Conservation (phyloP, 2,113 vertebrate species). For the Myrmecophaga tridactyla region DNA sequence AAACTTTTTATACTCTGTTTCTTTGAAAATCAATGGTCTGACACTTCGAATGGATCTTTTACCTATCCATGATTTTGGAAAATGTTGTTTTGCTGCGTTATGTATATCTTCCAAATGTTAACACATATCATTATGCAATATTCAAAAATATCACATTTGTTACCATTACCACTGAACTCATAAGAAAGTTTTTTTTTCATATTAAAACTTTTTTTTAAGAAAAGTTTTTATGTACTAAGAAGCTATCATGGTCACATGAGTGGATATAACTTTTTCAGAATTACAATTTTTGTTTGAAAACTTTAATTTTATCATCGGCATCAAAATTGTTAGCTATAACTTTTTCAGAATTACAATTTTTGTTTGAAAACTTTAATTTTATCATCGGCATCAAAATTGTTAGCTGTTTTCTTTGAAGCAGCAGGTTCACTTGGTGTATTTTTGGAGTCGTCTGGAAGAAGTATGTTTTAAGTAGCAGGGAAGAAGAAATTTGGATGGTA, state of each 20-base stretch:
- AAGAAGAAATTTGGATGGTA: slow-evolving; percentile 14
- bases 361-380: slow-evolving; percentile 34
- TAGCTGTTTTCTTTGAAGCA: slow-evolving; percentile 13
- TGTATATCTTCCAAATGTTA: slow-evolving; percentile 18
- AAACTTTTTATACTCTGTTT: slow-evolving; percentile 44
- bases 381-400: not conserved
- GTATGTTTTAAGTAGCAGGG: not conserved
- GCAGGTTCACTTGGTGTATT: slow-evolving; percentile 2
- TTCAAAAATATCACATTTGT: not conserved
- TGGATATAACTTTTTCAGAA: slow-evolving; percentile 21
- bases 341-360: slow-evolving; percentile 52
- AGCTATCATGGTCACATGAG: not conserved
- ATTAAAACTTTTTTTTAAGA: no score
- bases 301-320: slow-evolving; percentile 6
- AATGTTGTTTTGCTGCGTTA: not conserved
- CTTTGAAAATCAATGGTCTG: slow-evolving; percentile 12
- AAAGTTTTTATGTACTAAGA: slow-evolving; percentile 26
- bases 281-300: slow-evolving; percentile 45
- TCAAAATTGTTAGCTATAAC: not conserved
- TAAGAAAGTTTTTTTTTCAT: no score
- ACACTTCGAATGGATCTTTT: not conserved
- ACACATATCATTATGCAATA: not conserved
- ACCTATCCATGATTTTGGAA: not conserved
- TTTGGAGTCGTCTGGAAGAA: slow-evolving; percentile 18
- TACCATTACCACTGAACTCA: not conserved